A percentile compares a stretch with the other conserved stretches of the same genome.
These are phyloP conservation scores for Beris chalybata DNA, from an alignment of 2,888 invertebrate genomes.

Conservation along the genomic window DNA sequence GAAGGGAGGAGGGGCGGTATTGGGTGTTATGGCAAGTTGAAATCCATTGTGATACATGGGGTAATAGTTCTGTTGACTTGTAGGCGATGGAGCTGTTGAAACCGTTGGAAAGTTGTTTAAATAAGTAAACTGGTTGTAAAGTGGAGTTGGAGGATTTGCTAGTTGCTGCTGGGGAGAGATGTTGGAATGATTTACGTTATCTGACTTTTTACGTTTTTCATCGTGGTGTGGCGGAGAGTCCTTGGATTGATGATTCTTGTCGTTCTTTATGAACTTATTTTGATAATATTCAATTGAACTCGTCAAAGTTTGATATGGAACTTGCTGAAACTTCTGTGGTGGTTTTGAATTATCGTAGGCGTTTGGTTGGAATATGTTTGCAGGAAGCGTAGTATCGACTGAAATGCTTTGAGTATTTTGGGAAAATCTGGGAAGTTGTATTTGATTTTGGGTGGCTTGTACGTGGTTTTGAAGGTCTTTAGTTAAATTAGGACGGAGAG, in stretches of 20 bases:
- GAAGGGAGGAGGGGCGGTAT: slow-evolving; percentile 53
- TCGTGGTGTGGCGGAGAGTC: slow-evolving; percentile 34
- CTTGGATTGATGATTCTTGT: slow-evolving; percentile 43
- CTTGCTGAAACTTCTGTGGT: slow-evolving; percentile 32
- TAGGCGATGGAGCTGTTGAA: slow-evolving; percentile 43
- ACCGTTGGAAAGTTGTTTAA: slow-evolving; percentile 52
- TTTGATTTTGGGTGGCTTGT: slow-evolving; percentile 31
- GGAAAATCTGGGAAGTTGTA: slow-evolving; percentile 41
- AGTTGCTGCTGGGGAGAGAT: slow-evolving; percentile 42
- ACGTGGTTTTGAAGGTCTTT: slow-evolving; percentile 33
- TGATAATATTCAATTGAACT: slow-evolving; percentile 54
- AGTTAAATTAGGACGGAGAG: slow-evolving; percentile 32
- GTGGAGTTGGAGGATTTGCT: slow-evolving; percentile 47
- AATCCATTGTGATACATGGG: slow-evolving; percentile 57
- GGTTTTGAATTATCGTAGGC: slow-evolving; percentile 34
- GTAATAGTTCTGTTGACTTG: slow-evolving; percentile 49
- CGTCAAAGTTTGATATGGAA: slow-evolving; percentile 42
- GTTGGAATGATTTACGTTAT: slow-evolving; percentile 36
- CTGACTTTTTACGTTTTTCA: background rate
- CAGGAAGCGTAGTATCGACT: slow-evolving; percentile 30
- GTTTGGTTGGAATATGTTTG: slow-evolving; percentile 34
- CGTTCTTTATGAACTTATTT: slow-evolving; percentile 52
- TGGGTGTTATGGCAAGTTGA: slow-evolving; percentile 53
- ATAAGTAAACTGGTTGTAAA: slow-evolving; percentile 55
- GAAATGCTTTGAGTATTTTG: slow-evolving; percentile 30